Evolutionary conservation across 2,888 invertebrate species (phyloP).

Genomic region (Sepioteuthis lessoniana): DNA sequence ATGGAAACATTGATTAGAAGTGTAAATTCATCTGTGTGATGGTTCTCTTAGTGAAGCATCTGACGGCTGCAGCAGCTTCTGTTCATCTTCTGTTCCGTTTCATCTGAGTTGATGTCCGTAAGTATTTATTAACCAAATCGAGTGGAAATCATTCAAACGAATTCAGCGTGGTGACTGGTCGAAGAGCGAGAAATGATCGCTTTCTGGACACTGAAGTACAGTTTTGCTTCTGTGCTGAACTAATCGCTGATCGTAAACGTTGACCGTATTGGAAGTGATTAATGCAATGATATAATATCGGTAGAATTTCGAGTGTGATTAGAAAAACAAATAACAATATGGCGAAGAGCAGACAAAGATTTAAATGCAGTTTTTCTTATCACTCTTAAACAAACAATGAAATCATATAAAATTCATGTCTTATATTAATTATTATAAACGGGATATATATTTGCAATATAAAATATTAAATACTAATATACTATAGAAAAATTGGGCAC

Average conservation of each 20-base stretch:
- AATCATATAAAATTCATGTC: background rate
- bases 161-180: background rate
- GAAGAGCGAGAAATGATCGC: background rate
- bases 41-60: slow-evolving; percentile 33
- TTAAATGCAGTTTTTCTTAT: background rate
- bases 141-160: background rate
- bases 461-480: too few species aligned
- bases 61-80: background rate
- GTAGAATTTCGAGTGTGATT: background rate
- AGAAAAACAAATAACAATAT: background rate
- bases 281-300: background rate
- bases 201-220: background rate
- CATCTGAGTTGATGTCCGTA: background rate
- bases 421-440: background rate
- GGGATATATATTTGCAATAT: too few species aligned
- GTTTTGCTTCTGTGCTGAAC: background rate
- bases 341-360: background rate
- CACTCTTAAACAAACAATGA: background rate
- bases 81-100: background rate
- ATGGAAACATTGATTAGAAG: background rate
- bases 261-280: background rate
- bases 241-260: background rate
- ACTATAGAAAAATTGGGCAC: too few species aligned
- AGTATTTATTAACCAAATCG: slow-evolving; percentile 33
- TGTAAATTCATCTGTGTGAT: background rate